phyloP scores from a whole-genome alignment of 1,140 invertebrate genomes.

The Zaprionus africanus region DNA sequence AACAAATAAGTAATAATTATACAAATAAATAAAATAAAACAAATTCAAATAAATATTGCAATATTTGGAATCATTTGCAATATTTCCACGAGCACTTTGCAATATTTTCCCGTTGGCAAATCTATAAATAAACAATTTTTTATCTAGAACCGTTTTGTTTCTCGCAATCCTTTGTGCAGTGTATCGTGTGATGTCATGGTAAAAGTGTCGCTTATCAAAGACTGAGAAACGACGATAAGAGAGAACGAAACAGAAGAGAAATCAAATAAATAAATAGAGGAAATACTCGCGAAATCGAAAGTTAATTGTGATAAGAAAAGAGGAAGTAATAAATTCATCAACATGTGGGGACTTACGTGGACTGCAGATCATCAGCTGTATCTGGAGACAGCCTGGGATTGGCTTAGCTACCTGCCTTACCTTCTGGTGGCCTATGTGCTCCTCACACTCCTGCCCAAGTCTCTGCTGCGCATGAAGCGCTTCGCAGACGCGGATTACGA shows the following conservation, averaged over 20 bases:
- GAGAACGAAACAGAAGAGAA: slow-evolving; percentile 7
- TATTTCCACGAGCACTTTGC: slow-evolving; percentile 31
- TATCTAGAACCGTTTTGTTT: slow-evolving; percentile 9
- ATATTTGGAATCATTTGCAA: slow-evolving; percentile 4
- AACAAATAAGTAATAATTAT: no score
- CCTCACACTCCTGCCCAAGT: slow-evolving; percentile 75
- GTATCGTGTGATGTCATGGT: slow-evolving; percentile 63
- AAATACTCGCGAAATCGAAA: slow-evolving; percentile 45
- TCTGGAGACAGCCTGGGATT: slow-evolving; percentile 60
- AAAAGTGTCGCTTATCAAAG: slow-evolving; percentile 56
- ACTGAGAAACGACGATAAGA: slow-evolving; percentile 33
- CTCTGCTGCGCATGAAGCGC: slow-evolving; percentile 64
- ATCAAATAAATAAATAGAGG: slow-evolving; percentile 28
- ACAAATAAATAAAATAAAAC: no score
- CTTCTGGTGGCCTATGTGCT: slow-evolving; percentile 67
- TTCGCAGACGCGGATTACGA: slow-evolving; percentile 76
- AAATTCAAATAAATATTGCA: not conserved
- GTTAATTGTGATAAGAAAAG: slow-evolving; percentile 43
- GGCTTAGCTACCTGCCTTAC: slow-evolving; percentile 60
- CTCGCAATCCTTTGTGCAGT: slow-evolving; percentile 44
- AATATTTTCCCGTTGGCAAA: slow-evolving; percentile 29
- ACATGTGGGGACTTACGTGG: not conserved
- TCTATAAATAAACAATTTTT: slow-evolving; percentile 5
- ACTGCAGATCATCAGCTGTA: slow-evolving; percentile 60
- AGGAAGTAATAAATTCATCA: slow-evolving; percentile 2